Percentiles rank a stretch among this genome's conserved stretches.
These are phyloP conservation scores for Drosophila picticornis DNA, from an alignment of 2,888 invertebrate genomes.

Conservation along the genomic window DNA sequence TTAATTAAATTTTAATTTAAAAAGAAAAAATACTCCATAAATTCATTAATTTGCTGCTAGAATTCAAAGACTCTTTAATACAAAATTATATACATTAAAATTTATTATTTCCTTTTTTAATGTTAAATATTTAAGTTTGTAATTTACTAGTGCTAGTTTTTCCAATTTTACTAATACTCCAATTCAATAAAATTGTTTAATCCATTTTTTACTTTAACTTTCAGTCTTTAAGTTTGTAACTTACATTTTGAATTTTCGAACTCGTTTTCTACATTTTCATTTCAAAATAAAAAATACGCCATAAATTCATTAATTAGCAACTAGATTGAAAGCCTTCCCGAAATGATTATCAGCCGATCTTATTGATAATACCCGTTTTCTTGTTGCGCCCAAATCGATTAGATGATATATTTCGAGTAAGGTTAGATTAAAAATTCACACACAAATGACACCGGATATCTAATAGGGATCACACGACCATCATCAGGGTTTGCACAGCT, in stretches of 20 bases:
- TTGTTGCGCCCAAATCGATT: conserved; percentile 15
- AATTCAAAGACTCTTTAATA: neutral
- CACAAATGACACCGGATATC: conserved; percentile 13
- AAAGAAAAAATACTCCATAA: neutral
- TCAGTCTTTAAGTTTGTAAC: neutral
- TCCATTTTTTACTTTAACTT: neutral
- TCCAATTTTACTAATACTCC: neutral
- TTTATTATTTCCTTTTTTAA: neutral
- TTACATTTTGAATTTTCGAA: neutral
- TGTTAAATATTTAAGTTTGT: neutral
- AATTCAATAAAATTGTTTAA: neutral
- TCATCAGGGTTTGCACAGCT: conserved; percentile 52
- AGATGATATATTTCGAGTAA: conserved; percentile 7
- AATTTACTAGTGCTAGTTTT: neutral
- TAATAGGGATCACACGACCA: conserved; percentile 62
- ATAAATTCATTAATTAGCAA: neutral
- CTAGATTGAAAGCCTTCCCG: neutral
- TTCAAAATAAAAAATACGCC: neutral
- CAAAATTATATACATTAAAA: neutral
- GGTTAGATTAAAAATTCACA: conserved; percentile 27
- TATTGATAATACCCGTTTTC: neutral
- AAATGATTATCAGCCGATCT: conserved; percentile 3
- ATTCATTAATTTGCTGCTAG: neutral
- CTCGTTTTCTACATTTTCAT: neutral
- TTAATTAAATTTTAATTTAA: neutral